Conservation (phyloP, 2,797 vertebrate species). For the Carcharodon carcharias region DNA sequence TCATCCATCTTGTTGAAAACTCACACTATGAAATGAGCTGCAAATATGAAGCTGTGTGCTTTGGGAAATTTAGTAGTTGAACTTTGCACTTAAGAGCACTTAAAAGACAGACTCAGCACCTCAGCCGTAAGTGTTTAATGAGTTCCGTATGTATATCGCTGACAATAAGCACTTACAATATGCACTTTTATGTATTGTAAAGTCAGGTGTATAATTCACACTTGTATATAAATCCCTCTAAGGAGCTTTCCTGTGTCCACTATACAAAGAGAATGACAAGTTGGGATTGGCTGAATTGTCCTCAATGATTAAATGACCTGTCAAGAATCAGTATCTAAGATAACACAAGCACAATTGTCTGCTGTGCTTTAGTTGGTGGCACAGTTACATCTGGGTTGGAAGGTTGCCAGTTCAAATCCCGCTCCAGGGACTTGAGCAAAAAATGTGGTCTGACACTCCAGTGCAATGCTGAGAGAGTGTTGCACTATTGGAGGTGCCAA, state of each 20-base stretch:
- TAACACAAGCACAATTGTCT: not conserved
- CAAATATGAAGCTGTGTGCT: slow-evolving; percentile 1
- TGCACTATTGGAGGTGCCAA: not conserved
- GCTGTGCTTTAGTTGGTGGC: not conserved
- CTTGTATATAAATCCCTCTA: not conserved
- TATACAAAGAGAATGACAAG: not conserved
- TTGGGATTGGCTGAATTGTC: not conserved
- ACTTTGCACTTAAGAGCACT: not conserved
- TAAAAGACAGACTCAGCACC: not conserved
- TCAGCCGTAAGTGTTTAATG: not conserved
- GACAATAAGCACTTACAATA: not conserved
- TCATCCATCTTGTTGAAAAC: slow-evolving; percentile 40
- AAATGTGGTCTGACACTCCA: not conserved
- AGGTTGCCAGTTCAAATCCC: not conserved
- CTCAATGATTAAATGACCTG: not conserved
- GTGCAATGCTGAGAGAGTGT: not conserved
- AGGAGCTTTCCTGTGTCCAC: not conserved
- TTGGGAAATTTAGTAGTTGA: not conserved
- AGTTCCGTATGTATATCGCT: not conserved
- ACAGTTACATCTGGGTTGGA: not conserved
- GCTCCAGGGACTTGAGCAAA: not conserved
- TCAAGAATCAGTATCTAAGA: not conserved
- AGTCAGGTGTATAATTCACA: not conserved
- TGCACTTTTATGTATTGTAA: not conserved
- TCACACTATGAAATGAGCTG: slow-evolving; percentile 27